Evolutionary conservation across 2,888 invertebrate genomes (phyloP).

Genomic region (Sceliomorpha sp.): DNA sequence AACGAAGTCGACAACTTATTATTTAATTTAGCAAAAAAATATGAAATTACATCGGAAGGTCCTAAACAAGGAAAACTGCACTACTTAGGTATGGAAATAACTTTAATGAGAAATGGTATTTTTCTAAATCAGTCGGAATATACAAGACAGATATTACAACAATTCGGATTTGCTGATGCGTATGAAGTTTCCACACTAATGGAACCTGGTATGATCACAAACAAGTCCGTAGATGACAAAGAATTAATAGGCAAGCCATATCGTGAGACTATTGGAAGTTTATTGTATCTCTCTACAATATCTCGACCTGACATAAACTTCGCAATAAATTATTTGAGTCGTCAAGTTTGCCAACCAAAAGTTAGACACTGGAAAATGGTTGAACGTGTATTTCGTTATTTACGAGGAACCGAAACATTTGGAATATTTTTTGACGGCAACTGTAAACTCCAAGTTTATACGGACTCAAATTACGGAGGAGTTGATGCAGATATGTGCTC

Average conservation of each 20-base stretch:
- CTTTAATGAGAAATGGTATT: no score
- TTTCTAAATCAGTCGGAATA: no score
- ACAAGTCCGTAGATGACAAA: no score
- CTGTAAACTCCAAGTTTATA: constrained; percentile 22
- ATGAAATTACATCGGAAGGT: constrained; percentile 8
- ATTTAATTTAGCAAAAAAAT: constrained; percentile 1
- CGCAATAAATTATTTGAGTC: constrained; percentile 61
- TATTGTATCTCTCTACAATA: no score
- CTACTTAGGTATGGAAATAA: constrained; percentile 43
- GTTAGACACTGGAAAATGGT: constrained; percentile 55
- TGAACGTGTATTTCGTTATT: constrained; percentile 49
- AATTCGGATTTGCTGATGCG: no score
- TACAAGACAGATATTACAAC: no score
- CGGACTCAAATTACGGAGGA: no score
- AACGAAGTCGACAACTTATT: constrained; percentile 4
- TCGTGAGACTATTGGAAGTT: no score
- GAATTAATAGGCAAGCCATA: constrained; percentile 15
- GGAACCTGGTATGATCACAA: constrained; percentile 60
- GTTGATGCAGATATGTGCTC: no score
- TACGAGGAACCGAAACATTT: constrained; percentile 45
- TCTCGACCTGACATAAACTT: constrained; percentile 63
- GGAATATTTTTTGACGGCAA: constrained; percentile 60
- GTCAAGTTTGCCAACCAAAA: constrained; percentile 48
- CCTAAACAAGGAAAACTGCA: not conserved
- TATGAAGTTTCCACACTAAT: no score